Base-by-base conservation (phyloP, 2,113 vertebrate genomes). In the Theristicus caerulescens region DNA sequence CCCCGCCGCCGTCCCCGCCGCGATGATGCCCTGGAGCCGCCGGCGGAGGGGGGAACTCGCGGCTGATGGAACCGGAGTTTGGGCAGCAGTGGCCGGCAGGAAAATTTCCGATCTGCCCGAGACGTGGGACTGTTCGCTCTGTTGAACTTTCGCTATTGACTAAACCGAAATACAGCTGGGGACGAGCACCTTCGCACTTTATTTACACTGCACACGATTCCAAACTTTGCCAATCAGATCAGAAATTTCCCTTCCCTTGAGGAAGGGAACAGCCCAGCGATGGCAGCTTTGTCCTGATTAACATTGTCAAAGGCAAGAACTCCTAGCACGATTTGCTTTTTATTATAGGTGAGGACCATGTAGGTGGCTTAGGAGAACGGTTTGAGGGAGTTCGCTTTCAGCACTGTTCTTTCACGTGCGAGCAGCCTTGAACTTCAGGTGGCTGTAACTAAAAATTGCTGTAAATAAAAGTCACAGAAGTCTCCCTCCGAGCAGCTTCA, bases 401-500 rank as follows among this genome's bases (percentile, higher is more conserved):
- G 2, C 24, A 4, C 61, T 16, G 17, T 5, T 7, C 34, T 54
- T 26, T 9, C 4, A 0, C 4, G 58, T 19, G 16, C 3, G 18
- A 36, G 66, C 47, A 32, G 74, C 44, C 77, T 34, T 4, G 69
- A 15, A 2, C 9, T 22, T 6, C 11, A 7, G 14, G 21, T 2
- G 46, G 4, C 29, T 16, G 52, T 4, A 0, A 7, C 2, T 16
- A 4, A 26, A 11, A 8, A 5, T 1, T 4, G 27, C 46, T 11
- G 26, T 24, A 27, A 55, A 18, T 2, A 14, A 13, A 19, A 65
- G 49, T 29, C 6, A 6, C 26, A 3, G 19, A 9, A 42, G 44
- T 2, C 27, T 42, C 4, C 0, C 21, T 16, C 25, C 1, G 2
- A 10, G 78, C 24, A 3, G 74, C 29, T 14, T 14, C 8, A 0